Percentiles rank a stretch among this genome's conserved stretches.
phyloP scores from a whole-genome alignment of 2,888 invertebrate species.

The Lagria hirta region DNA sequence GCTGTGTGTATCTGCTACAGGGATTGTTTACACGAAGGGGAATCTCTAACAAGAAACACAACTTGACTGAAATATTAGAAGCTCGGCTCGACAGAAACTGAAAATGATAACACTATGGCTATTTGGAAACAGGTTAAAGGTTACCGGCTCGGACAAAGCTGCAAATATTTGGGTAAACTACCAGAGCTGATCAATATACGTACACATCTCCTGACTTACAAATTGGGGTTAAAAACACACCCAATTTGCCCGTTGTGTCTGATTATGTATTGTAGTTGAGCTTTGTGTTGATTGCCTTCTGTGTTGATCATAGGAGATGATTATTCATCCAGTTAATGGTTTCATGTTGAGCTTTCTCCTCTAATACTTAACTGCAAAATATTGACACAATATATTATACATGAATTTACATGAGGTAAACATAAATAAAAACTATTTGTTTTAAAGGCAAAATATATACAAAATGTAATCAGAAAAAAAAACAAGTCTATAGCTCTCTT shows the following conservation, averaged over 20 bases:
- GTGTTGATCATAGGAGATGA: conserved; percentile 12
- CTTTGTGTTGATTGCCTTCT: conserved; percentile 13
- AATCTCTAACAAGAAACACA: conserved; percentile 22
- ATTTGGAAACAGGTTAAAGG: conserved; percentile 17
- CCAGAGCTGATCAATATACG: conserved; percentile 13
- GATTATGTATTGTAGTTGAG: conserved; percentile 17
- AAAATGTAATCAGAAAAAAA: too few species aligned
- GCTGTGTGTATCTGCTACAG: conserved; percentile 33
- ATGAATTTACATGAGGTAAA: too few species aligned
- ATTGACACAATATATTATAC: too few species aligned
- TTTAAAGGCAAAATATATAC: too few species aligned
- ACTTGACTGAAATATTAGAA: conserved; percentile 23
- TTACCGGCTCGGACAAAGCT: conserved; percentile 15
- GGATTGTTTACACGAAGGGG: conserved; percentile 38
- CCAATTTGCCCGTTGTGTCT: conserved; percentile 10
- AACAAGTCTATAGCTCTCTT: too few species aligned
- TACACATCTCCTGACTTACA: not conserved
- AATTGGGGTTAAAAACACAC: conserved; percentile 11
- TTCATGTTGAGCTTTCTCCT: too few species aligned
- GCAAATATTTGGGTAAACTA: conserved; percentile 10
- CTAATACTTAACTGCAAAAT: too few species aligned
- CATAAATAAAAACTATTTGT: too few species aligned
- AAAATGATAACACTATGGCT: conserved; percentile 27
- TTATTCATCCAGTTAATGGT: conserved; percentile 13
- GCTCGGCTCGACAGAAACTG: conserved; percentile 22